Conservation (phyloP, 1,140 invertebrate species). For the Armadillidium nasatum region DNA sequence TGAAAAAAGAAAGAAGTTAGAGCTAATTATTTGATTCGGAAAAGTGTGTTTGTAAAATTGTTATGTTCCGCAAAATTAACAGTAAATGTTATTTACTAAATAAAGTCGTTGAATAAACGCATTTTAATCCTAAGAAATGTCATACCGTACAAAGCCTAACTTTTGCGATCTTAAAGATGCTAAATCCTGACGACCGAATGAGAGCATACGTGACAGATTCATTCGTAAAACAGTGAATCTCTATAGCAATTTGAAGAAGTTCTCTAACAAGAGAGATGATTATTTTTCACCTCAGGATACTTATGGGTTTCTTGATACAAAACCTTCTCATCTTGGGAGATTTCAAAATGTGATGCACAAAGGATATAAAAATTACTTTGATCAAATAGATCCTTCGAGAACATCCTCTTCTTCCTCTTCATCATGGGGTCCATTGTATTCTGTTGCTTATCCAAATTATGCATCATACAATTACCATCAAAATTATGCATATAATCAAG, state of each 20-base stretch:
- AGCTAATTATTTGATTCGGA: too few relatives aligned
- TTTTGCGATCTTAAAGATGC: neutral
- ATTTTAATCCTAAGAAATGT: neutral
- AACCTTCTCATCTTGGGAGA: neutral
- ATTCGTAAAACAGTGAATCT: neutral
- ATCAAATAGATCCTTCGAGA: neutral
- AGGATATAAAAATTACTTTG: neutral
- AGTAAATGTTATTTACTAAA: too few relatives aligned
- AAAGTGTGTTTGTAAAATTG: too few relatives aligned
- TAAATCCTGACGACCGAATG: neutral
- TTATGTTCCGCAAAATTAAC: too few relatives aligned
- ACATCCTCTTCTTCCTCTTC: slow-evolving; percentile 4
- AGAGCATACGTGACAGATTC: neutral
- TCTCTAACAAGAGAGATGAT: neutral
- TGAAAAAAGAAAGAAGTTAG: too few relatives aligned
- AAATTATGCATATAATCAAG: neutral
- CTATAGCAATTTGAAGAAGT: neutral
- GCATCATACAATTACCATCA: neutral
- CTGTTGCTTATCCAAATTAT: slow-evolving; percentile 36
- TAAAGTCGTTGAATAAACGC: too few relatives aligned
- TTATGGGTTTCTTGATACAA: neutral
- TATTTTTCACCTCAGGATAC: neutral
- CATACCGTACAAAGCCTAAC: neutral
- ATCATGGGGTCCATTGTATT: slow-evolving; percentile 27
- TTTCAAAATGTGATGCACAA: neutral